Evolutionary conservation across 1,140 invertebrate genomes (phyloP), one percentile per base, ranked within the genome.

Genomic region (Drosophila elegans): DNA sequence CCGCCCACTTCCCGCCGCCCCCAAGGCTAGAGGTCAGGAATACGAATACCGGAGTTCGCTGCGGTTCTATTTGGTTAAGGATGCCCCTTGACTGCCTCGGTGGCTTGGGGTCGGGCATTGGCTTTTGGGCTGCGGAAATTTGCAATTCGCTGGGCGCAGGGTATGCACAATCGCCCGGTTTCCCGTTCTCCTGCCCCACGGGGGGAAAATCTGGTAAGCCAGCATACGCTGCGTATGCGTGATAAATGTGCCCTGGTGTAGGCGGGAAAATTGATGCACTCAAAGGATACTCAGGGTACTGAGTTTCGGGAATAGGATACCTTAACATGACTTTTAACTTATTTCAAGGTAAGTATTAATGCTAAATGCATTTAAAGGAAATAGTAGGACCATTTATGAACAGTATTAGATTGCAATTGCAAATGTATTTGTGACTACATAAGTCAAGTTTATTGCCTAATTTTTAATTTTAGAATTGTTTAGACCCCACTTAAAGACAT

Each of bases 151-250:
- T 63, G 72, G 60, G 51, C 27, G 54, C 56, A 42, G 56, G 42
- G 53, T 51, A 51, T 71, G 59, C 66, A 39, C 49, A 27, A 13
- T 66, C 32, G 36, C 16, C 52, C 16, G 38, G 6, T 45, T 39
- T 25, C 25, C 61, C 32, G n/a, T n/a, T 21, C 13, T 21, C 11
- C 5, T 7, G 29, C 2, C 10, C 38, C 16, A 9, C 2, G 4
- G 13, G 4, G 25, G 29, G 13, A 10, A 54, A 48, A 56, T 49
- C 67, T 61, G 80, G 80, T 48, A 49, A 71, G 71, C 49, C 49
- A 69, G 72, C 76, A 84, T 80, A 85, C 80, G 77, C 73, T 80
- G 77, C 81, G 80, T 84, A 84, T 84, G 81, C 73, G 81, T 84
- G 81, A 84, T 84, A 85, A 85, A 84, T 84, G 80, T 77, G 77